phyloP scores from a whole-genome alignment of 2,888 invertebrate genomes.

The Ennomos fuscantarius region DNA sequence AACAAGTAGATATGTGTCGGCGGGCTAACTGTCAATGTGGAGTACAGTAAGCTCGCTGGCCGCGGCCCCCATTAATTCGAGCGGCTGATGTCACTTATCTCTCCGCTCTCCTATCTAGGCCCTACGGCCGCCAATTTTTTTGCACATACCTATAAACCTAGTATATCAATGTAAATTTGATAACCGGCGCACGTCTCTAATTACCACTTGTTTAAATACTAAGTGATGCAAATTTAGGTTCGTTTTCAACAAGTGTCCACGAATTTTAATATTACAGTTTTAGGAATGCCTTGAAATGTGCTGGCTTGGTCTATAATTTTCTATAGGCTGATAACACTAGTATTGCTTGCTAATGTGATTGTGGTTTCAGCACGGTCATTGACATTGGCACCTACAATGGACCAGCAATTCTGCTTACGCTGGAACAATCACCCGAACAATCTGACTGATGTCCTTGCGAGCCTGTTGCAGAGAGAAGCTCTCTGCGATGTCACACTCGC shows the following conservation, averaged over 20 bases:
- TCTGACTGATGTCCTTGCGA: conserved; percentile 95
- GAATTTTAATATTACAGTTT: conserved; percentile 50
- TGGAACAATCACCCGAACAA: conserved; percentile 98
- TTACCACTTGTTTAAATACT: conserved; percentile 71
- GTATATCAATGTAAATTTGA: conserved; percentile 77
- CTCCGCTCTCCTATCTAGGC: conserved; percentile 83
- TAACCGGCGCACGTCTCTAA: conserved; percentile 75
- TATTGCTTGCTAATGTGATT: conserved; percentile 21
- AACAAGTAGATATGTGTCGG: conserved; percentile 86
- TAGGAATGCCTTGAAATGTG: conserved; percentile 48
- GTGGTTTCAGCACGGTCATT: conserved; percentile 82
- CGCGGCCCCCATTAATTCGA: conserved; percentile 85
- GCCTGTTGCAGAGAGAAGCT: conserved; percentile 94
- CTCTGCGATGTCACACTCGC: conserved; percentile 97
- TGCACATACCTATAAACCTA: conserved; percentile 63
- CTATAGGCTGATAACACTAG: conserved; percentile 18
- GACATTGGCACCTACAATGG: conserved; percentile 86
- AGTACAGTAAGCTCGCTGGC: conserved; percentile 84
- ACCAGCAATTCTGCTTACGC: conserved; percentile 96
- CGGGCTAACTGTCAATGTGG: conserved; percentile 85
- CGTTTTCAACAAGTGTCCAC: conserved; percentile 55
- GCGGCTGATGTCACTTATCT: conserved; percentile 85
- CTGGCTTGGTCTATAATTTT: conserved; percentile 27
- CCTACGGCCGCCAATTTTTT: conserved; percentile 84
- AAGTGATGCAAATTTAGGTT: conserved; percentile 65